Evolutionary conservation across 2,888 invertebrate genomes (phyloP).

Genomic region (Venustoraphidia nigricollis): DNA sequence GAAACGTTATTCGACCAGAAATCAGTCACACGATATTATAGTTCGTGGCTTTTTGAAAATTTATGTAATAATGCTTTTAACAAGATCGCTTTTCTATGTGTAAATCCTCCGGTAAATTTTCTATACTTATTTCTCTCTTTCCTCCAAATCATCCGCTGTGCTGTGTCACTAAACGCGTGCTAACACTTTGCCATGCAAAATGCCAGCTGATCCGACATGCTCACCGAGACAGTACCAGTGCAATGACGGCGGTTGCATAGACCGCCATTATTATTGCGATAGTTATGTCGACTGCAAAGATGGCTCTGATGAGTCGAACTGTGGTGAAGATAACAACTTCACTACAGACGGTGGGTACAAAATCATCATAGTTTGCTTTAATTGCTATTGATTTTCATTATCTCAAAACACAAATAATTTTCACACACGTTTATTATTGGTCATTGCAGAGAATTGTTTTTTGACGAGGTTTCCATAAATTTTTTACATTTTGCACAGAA

Average conservation of each 20-base stretch:
- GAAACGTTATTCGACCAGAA: too few relatives aligned
- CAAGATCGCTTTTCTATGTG: too few relatives aligned
- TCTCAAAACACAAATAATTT: too few relatives aligned
- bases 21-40: too few relatives aligned
- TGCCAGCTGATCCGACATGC: slow-evolving; percentile 29
- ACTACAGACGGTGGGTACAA: slow-evolving; percentile 17
- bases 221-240: slow-evolving; percentile 41
- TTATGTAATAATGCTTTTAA: too few relatives aligned
- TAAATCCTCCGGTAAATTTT: not conserved
- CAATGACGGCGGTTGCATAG: slow-evolving; percentile 42
- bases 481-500: too few relatives aligned
- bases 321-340: slow-evolving; percentile 19
- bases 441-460: too few relatives aligned
- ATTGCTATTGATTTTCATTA: too few relatives aligned
- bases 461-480: too few relatives aligned
- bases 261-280: slow-evolving; percentile 32
- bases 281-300: slow-evolving; percentile 34
- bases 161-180: not conserved
- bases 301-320: slow-evolving; percentile 33
- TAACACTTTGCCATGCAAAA: not conserved
- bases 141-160: too few relatives aligned
- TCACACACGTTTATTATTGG: too few relatives aligned
- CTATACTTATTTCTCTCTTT: not conserved
- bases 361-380: slow-evolving; percentile 4
- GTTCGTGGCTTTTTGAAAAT: too few relatives aligned